Evolutionary conservation across 2,797 vertebrate genomes (phyloP).

Genomic region (Gorsachius magnificus): DNA sequence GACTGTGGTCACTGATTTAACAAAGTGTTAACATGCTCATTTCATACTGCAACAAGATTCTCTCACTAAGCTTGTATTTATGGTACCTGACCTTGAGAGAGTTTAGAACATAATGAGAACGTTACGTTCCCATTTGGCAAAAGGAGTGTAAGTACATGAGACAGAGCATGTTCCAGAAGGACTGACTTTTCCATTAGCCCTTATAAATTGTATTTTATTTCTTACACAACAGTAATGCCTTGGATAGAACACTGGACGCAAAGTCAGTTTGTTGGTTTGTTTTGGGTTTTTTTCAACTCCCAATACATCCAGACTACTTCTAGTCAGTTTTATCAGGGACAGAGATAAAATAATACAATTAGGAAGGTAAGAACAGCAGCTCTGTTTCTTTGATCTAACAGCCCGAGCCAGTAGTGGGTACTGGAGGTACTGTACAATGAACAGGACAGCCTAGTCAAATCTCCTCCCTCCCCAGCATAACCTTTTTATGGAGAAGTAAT

Average conservation of each 20-base stretch:
- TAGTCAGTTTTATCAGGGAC: neutral
- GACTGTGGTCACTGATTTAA: neutral
- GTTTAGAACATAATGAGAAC: neutral
- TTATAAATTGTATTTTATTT: neutral
- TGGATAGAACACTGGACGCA: neutral
- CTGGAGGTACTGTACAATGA: neutral
- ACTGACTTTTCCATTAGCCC: neutral
- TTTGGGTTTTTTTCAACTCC: fast-evolving
- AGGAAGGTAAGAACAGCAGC: neutral
- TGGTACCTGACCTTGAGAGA: neutral
- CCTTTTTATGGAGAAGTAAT: neutral
- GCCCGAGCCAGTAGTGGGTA: neutral
- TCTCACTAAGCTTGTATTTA: neutral
- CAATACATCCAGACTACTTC: neutral
- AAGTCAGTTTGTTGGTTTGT: neutral
- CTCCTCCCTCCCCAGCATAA: neutral
- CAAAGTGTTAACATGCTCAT: neutral
- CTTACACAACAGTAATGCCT: neutral
- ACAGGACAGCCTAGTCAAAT: neutral
- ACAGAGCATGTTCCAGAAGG: neutral
- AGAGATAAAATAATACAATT: neutral
- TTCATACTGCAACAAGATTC: neutral
- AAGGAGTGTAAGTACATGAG: neutral
- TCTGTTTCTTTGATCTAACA: neutral
- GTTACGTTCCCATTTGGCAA: neutral